These are phyloP conservation scores for Mesaphorura yosii DNA, from an alignment of 1,140 invertebrate genomes.

Conservation along the genomic window DNA sequence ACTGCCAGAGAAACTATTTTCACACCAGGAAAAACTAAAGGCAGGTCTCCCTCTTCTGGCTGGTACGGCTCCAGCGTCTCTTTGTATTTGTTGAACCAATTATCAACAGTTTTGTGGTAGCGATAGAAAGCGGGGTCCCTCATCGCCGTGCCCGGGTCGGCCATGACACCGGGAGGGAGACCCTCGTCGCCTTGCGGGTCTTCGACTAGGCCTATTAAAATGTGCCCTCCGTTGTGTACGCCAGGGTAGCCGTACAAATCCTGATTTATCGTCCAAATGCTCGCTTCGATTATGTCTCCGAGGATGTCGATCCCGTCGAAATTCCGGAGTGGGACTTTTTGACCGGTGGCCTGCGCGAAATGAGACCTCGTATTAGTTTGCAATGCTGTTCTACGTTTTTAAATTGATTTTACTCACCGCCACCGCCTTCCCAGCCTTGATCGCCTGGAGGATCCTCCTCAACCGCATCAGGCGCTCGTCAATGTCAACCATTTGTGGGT, in stretches of 20 bases:
- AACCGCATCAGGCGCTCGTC: conserved; percentile 58
- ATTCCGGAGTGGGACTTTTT: background rate
- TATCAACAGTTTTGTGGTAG: conserved; percentile 37
- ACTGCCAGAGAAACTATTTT: background rate
- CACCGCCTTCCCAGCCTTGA: conserved; percentile 51
- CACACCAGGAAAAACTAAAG: background rate
- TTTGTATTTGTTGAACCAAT: conserved; percentile 39
- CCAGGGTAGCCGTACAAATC: background rate
- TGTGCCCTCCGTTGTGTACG: conserved; percentile 2
- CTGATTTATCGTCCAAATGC: background rate
- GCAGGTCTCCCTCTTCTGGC: conserved; percentile 19
- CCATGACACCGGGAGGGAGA: conserved; percentile 44
- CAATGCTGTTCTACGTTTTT: no score
- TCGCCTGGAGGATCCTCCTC: conserved; percentile 59
- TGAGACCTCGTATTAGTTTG: no score
- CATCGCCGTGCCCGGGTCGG: conserved; percentile 58
- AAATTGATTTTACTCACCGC: no score
- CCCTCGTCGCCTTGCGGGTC: background rate
- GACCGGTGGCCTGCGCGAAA: background rate
- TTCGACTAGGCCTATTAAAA: background rate
- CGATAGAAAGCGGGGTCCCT: conserved; percentile 41
- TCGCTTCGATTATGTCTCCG: background rate
- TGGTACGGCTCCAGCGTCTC: conserved; percentile 35
- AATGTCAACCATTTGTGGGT: conserved; percentile 32
- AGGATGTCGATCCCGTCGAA: background rate